Conservation (phyloP, 2,113 vertebrate species). For the Gymnorhina tibicen region DNA sequence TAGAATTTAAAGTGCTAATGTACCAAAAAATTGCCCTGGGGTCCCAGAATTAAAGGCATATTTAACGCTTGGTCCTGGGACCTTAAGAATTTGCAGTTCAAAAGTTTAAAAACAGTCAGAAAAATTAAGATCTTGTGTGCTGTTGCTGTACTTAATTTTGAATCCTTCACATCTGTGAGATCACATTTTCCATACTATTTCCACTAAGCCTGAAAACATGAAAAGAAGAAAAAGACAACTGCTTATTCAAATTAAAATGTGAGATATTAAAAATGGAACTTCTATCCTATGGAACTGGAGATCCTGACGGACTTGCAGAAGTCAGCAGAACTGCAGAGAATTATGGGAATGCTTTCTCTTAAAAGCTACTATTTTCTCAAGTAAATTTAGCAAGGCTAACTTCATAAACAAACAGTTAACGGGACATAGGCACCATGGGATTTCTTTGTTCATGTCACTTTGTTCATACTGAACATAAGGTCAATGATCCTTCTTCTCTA, state of each 20-base stretch:
- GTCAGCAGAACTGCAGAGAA: background rate
- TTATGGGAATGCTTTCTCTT: background rate
- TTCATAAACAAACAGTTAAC: background rate
- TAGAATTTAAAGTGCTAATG: background rate
- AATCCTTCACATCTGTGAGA: background rate
- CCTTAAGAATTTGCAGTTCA: background rate
- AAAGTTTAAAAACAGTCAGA: background rate
- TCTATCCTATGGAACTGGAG: background rate
- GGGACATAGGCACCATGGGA: background rate
- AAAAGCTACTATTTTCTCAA: background rate
- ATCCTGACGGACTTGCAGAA: background rate
- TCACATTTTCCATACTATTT: background rate
- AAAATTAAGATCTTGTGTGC: background rate
- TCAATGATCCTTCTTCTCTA: background rate
- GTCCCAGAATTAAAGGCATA: background rate
- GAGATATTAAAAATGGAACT: background rate
- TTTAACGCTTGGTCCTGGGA: background rate
- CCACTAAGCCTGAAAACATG: background rate
- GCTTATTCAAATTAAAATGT: background rate
- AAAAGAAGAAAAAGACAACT: background rate
- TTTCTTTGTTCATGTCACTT: background rate
- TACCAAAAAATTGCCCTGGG: background rate
- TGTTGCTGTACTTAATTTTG: background rate
- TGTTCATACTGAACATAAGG: background rate
- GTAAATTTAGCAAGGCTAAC: background rate